A percentile compares a stretch with the other conserved stretches of the same genome.
Conservation (phyloP, 2,113 vertebrate species). For the Grus americana region DNA sequence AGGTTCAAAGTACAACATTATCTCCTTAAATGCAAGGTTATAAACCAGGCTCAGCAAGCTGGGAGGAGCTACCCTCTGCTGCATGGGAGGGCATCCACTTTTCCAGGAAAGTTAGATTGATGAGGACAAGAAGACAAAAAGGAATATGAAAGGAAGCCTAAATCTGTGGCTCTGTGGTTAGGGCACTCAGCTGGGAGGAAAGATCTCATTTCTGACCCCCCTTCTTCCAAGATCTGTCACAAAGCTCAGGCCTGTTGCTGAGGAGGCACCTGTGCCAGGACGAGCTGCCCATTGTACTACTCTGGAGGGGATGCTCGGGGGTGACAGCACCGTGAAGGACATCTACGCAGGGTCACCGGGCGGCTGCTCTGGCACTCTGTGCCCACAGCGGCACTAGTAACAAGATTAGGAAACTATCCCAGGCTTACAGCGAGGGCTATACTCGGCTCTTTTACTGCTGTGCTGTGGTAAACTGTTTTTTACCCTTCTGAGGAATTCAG, state of each 20-base stretch:
- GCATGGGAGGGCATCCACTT: background rate
- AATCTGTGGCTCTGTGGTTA: background rate
- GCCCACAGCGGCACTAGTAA: background rate
- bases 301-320: background rate
- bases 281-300: fast-evolving
- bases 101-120: background rate
- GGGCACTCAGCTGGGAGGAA: background rate
- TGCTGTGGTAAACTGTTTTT: background rate
- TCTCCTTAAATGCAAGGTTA: slow-evolving; percentile 9
- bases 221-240: background rate
- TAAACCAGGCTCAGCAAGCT: background rate
- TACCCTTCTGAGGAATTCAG: background rate
- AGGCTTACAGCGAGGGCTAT: background rate
- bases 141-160: background rate
- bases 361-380: background rate
- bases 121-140: background rate
- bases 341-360: background rate
- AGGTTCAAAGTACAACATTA: background rate
- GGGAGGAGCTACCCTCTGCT: background rate
- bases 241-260: background rate
- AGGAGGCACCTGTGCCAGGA: background rate
- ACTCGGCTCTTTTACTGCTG: background rate
- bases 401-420: background rate
- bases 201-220: background rate
- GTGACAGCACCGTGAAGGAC: fast-evolving